Evolutionary conservation across 2,888 invertebrate species (phyloP).

Genomic region (Meghimatium bilineatum): DNA sequence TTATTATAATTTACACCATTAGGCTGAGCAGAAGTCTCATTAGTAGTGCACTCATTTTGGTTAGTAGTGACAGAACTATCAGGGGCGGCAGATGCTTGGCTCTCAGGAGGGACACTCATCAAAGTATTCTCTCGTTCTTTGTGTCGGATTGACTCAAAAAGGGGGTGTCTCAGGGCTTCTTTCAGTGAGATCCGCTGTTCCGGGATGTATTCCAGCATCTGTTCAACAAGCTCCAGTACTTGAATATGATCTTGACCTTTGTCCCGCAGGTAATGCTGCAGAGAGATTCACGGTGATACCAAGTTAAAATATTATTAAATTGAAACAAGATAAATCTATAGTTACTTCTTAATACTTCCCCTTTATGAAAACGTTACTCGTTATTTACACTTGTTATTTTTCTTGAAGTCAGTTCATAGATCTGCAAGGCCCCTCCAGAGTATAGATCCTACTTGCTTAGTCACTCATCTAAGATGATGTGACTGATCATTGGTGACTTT

Average conservation of each 20-base stretch:
- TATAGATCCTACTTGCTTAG: too few relatives aligned
- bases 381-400: too few relatives aligned
- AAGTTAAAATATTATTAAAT: too few relatives aligned
- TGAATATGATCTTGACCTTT: constrained; percentile 94
- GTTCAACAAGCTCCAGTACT: constrained; percentile 94
- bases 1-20: constrained; percentile 8
- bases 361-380: too few relatives aligned
- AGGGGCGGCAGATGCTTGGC: neutral
- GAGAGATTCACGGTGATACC: constrained; percentile 54
- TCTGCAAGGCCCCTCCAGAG: too few relatives aligned
- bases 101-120: constrained; percentile 38
- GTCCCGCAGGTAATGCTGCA: constrained; percentile 90
- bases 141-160: constrained; percentile 81
- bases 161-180: constrained; percentile 93
- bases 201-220: constrained; percentile 98
- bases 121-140: constrained; percentile 44
- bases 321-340: too few relatives aligned
- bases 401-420: too few relatives aligned
- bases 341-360: too few relatives aligned
- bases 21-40: constrained; percentile 9
- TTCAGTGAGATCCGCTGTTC: constrained; percentile 89
- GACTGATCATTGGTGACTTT: too few relatives aligned
- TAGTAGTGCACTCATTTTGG: constrained; percentile 41
- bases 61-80: constrained; percentile 42
- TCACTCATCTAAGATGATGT: too few relatives aligned